Conservation (phyloP, 1,140 invertebrate genomes). For the Carcinoscorpius rotundicauda region DNA sequence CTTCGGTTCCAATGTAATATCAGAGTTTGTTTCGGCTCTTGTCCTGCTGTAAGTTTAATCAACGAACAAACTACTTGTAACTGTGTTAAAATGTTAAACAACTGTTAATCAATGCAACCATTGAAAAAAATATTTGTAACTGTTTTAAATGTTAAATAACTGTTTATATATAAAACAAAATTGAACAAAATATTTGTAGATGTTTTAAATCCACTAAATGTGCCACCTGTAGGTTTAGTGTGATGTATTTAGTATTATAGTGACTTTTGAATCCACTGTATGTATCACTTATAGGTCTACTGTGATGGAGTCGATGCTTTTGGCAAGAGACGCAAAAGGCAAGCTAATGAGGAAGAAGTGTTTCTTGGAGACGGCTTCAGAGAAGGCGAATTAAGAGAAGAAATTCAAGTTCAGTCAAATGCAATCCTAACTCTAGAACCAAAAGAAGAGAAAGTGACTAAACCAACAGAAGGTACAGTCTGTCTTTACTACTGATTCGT, state of each 20-base stretch:
- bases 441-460: constrained; percentile 53
- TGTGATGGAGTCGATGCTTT: constrained; percentile 81
- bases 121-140: no score
- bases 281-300: constrained; percentile 50
- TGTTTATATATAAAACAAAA: no score
- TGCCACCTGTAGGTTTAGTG: no score
- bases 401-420: constrained; percentile 85
- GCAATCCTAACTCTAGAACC: constrained; percentile 78
- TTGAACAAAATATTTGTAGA: no score
- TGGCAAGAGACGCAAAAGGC: constrained; percentile 57
- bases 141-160: no score
- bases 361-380: constrained; percentile 31
- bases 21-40: constrained; percentile 85
- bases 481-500: neutral
- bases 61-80: no score
- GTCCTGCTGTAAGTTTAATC: constrained; percentile 63
- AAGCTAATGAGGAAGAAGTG: constrained; percentile 21
- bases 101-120: no score
- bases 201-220: no score
- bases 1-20: constrained; percentile 94
- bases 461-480: constrained; percentile 35
- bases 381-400: constrained; percentile 73
- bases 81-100: no score
- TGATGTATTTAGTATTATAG: no score
- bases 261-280: no score